Conservation (phyloP, 2,113 vertebrate genomes). For the Oenanthe melanoleuca region DNA sequence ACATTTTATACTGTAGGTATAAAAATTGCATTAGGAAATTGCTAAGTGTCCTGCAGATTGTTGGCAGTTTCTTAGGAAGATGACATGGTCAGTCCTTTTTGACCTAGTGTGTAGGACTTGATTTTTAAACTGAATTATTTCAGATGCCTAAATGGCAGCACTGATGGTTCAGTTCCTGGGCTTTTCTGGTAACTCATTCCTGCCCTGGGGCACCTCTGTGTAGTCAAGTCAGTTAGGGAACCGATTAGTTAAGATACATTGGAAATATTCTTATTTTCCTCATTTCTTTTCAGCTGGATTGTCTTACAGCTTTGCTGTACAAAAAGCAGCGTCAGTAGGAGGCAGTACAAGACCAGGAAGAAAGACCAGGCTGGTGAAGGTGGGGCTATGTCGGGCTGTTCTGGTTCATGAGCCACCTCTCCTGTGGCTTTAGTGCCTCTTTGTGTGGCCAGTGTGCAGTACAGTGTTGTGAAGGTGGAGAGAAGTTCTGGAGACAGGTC, state of each 20-base stretch:
- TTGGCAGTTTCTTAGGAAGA: background rate
- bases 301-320: background rate
- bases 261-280: background rate
- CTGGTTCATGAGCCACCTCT: background rate
- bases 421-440: rapidly evolving
- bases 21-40: background rate
- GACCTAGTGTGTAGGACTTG: background rate
- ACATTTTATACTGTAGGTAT: background rate
- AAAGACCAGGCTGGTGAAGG: background rate
- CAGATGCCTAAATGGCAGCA: background rate
- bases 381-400: rapidly evolving
- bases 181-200: background rate
- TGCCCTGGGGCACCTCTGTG: background rate
- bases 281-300: background rate
- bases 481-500: background rate
- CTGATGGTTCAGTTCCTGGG: background rate
- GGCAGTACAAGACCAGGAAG: background rate
- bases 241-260: background rate
- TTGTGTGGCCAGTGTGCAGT: too few species aligned
- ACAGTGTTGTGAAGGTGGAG: rapidly evolving
- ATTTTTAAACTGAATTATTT: background rate
- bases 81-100: background rate
- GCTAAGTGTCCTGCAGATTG: background rate
- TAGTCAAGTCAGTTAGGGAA: background rate
- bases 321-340: background rate